Percentiles rank a stretch among this genome's conserved stretches.
Conservation (phyloP, 2,113 vertebrate genomes). For the Thermophis baileyi region DNA sequence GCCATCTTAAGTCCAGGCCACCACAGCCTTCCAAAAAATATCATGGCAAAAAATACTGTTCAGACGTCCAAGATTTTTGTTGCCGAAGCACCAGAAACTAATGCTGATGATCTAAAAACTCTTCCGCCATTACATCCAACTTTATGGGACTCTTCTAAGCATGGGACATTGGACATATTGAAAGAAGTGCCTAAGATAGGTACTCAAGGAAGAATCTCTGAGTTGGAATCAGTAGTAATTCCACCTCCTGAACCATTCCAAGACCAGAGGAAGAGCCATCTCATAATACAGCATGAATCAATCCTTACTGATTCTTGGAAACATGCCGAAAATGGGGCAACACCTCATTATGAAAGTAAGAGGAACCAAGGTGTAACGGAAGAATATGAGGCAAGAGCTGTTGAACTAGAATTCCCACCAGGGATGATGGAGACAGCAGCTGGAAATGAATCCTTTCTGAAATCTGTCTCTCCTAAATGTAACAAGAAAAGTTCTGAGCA, state of each 20-base stretch:
- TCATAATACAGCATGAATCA: background rate
- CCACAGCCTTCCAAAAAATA: slow-evolving; percentile 55
- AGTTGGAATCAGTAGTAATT: slow-evolving; percentile 29
- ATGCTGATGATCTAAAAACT: background rate
- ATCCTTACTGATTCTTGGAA: background rate
- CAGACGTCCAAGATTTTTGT: background rate
- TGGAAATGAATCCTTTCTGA: background rate
- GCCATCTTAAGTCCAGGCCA: slow-evolving; percentile 48
- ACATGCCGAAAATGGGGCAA: slow-evolving; percentile 6
- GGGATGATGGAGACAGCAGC: background rate
- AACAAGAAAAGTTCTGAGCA: background rate
- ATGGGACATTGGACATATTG: background rate
- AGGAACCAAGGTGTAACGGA: background rate
- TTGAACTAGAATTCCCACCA: background rate
- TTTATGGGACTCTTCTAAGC: background rate
- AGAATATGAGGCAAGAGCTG: background rate
- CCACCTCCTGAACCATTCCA: slow-evolving; percentile 62
- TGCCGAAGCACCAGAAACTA: rapidly evolving
- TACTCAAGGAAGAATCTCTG: background rate
- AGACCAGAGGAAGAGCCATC: slow-evolving; percentile 21
- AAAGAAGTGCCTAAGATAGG: rapidly evolving
- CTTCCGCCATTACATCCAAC: background rate
- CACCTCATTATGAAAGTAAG: background rate
- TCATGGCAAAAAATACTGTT: background rate
- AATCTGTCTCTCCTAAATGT: slow-evolving; percentile 35